Base-by-base conservation (phyloP, 2,797 vertebrate species). In the Australoheros facetus region DNA sequence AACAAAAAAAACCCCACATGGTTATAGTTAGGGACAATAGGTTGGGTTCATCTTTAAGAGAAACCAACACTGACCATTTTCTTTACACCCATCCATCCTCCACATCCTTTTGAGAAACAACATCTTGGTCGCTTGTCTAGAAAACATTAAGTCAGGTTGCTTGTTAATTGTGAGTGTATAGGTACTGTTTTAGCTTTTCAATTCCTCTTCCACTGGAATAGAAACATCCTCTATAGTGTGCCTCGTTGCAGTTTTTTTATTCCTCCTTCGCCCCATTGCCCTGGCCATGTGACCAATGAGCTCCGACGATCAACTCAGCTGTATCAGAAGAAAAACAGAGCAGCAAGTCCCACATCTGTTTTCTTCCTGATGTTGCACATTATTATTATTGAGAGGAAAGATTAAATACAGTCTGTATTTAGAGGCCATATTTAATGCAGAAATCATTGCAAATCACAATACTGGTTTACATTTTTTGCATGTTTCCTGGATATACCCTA, bases 281-380 rank as follows among this genome's bases (percentile, higher is more conserved):
- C 54, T 56, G 73, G 48, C 75, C 73, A 57, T 81, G 76, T 81
- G 76, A 89, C 84, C 55, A 51, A 83, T 48, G 45, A 80, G 77
- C 60, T 77, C 81, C 73, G 83, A 66, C 64, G 75, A 71, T 86
- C 80, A 64, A 85, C 59, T 66, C 72, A 39, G 12, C 78, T 30
- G 62, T 79, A 73, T 86, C 73, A 23, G 56, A 88, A 82, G 82
- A 78, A 87, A 84, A 87, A 56, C 82, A 79, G 78, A 81, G 85
- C 80, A 71, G 76, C 28, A 5, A 80, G 56, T 51, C 62, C 86
- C 85, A 88, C 72, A 75, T 80, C 85, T 82, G 84, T 85, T 77
- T 82, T 75, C 57, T 76, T 37, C 48, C 60, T 45, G 1, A 53
- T 84, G 77, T 81, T 87, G 70, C 86, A 85, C 81, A 87, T 90